Base-by-base conservation (phyloP, 1,140 invertebrate genomes). In the Drosophila watanabei region DNA sequence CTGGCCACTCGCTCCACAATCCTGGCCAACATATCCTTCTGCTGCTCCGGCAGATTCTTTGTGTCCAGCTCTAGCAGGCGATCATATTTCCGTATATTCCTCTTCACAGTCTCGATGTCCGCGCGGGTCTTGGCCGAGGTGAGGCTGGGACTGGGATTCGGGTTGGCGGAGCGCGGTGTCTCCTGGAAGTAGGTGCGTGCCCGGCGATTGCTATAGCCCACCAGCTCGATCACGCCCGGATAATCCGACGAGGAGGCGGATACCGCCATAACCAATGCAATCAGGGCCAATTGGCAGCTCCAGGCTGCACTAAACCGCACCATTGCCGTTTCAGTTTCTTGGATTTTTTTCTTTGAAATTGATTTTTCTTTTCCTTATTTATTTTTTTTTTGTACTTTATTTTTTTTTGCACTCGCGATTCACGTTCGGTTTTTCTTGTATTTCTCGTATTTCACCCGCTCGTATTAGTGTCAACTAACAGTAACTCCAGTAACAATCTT, bases 381-480 rank as follows among this genome's bases (percentile, higher is more conserved):
- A 69, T 45, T 60, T 59, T 60, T 52, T 13, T 49, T 37, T 46
- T 46, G 8, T 46, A 46, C 41, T 18, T 71, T 30, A 60, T 45
- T 75, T 45, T 57, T 64, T 52, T 76, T 65, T 68, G 46, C 71
- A 73, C 76, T 56, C 75, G 66, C 75, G 65, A 72, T 70, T 62
- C 76, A 70, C 76, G 75, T 70, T 68, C 41, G 43, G 43, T 65
- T 78, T 56, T 57, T 63, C 58, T 56, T 63, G 51, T 24, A 72
- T 79, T 63, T 79, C 66, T 72, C 54, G 70, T 73, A 73, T 61
- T 71, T 79, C 57, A 33, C 68, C 60, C 54, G 72, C 64, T 79
- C 61, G 87, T 79, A 91, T 92, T 79, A 92, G 76, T 92, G 91
- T 92, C 91, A 92, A 91, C 87, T 92, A 92, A 92, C 91, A 91